Conservation (phyloP, 1,140 invertebrate species). For the Wasmannia auropunctata region DNA sequence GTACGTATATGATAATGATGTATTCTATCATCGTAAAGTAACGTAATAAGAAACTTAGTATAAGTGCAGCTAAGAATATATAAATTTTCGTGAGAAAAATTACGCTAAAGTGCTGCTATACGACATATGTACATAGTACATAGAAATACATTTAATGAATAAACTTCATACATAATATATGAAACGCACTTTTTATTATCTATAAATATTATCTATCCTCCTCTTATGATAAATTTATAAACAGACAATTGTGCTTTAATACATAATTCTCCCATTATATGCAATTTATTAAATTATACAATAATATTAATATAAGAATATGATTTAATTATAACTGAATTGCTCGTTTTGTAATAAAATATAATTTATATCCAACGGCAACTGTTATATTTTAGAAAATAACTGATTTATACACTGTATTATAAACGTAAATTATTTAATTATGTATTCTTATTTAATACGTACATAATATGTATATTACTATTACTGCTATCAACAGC, state of each 20-base stretch:
- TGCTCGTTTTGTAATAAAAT: no score
- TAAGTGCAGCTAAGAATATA: not conserved
- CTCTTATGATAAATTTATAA: not conserved
- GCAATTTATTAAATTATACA: no score
- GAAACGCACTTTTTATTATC: not conserved
- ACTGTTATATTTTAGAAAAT: no score
- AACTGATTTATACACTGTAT: no score
- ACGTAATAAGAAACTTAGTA: not conserved
- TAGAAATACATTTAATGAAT: conserved; percentile 24
- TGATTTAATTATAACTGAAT: no score
- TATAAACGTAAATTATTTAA: no score
- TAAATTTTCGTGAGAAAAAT: not conserved
- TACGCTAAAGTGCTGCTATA: not conserved
- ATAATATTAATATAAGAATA: no score
- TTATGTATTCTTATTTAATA: no score
- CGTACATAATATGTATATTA: no score
- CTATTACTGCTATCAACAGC: no score
- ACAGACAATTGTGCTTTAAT: not conserved
- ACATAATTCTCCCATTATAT: no score
- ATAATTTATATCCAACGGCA: no score
- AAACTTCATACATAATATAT: not conserved
- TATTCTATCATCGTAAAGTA: not conserved
- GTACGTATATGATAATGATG: not conserved
- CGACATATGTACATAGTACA: conserved; percentile 13
- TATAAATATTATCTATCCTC: not conserved